These are phyloP conservation scores for Triplophysa rosa DNA, from an alignment of 2,113 vertebrate genomes.

Conservation along the genomic window DNA sequence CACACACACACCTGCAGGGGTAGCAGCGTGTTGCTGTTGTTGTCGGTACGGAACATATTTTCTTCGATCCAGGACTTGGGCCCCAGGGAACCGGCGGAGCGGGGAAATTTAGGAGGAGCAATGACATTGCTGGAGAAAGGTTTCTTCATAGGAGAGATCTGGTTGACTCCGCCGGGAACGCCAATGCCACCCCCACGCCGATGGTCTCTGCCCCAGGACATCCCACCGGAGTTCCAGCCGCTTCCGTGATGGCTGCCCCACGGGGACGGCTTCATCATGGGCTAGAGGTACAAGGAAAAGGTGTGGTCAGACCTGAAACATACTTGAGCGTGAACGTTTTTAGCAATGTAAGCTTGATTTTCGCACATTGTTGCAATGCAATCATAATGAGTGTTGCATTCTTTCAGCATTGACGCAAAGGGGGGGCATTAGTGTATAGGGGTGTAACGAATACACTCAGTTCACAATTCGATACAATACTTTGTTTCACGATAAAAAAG, in stretches of 20 bases:
- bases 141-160: slow-evolving; percentile 95
- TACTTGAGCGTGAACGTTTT: neutral
- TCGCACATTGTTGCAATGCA: neutral
- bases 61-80: slow-evolving; percentile 97
- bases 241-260: slow-evolving; percentile 94
- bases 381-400: no score
- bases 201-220: slow-evolving; percentile 95
- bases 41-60: slow-evolving; percentile 94
- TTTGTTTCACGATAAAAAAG: no score
- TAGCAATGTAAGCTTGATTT: no score
- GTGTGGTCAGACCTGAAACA: neutral
- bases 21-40: slow-evolving; percentile 96
- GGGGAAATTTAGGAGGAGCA: slow-evolving; percentile 95
- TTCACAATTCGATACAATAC: no score
- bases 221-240: slow-evolving; percentile 89
- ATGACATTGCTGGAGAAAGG: slow-evolving; percentile 96
- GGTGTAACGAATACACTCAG: no score
- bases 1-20: slow-evolving; percentile 86
- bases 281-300: slow-evolving; percentile 69
- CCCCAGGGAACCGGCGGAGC: slow-evolving; percentile 84
- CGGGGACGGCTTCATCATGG: slow-evolving; percentile 93
- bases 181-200: slow-evolving; percentile 88
- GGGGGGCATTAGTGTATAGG: neutral
- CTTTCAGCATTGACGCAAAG: no score
- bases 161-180: slow-evolving; percentile 87